Base-by-base conservation (phyloP, 2,888 invertebrate genomes). In the Panzeria rudis region DNA sequence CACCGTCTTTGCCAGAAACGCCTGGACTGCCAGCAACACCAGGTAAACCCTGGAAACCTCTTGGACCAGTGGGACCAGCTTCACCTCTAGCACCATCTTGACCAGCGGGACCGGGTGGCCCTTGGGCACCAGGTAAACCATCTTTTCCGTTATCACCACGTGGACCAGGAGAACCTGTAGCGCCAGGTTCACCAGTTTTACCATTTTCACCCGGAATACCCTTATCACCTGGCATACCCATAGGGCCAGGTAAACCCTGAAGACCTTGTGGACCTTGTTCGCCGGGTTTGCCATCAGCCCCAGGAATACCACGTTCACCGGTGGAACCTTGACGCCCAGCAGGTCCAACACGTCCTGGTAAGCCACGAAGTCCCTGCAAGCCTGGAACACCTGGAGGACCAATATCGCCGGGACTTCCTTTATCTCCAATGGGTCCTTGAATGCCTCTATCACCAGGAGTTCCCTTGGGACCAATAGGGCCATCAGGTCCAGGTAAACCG, bases 271-370 rank as follows among this genome's bases (percentile, higher is more conserved):
- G 93, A 56, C 97, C 97, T 89, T 95, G 95, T 89, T 97, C 97
- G 29, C 98, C 98, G 15, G 96, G 94, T 90, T 96, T 96, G 7
- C 97, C 97, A 92, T 97, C 97, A 78, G 96, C 96, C 11, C 97
- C 97, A 61, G 95, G 95, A 89, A 95, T 93, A 59, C 96, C 96
- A 84, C 96, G 93, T 89, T 96, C 96, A 29, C 96, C 96, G 56
- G 95, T 94, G 75, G 94, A 94, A 5, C 96, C 96, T 9, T 94
- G 92, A 92, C 95, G 95, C 0, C 96, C 96, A 9, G 94, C 92
- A 7, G 95, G 93, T 29, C 97, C 97, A 15, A 95, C 94, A 85
- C 96, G 93, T 38, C 97, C 97, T 20, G 94, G 93, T 44, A 94
- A 91, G 32, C 95, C 95, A 87, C 95, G 91, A 23, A 94, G 89